Conservation (phyloP, 2,888 invertebrate species). For the Ischnura elegans region DNA sequence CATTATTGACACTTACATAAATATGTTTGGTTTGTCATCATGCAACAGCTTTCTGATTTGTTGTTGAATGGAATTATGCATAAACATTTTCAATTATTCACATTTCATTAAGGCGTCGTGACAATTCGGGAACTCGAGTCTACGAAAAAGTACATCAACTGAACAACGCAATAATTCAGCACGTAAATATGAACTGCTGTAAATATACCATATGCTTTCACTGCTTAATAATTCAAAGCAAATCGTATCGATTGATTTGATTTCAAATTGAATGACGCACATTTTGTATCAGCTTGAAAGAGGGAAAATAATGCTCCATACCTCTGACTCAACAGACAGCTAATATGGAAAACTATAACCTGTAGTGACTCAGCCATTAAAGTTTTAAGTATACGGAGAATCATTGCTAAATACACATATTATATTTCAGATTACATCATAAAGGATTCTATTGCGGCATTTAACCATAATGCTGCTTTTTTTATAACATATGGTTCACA, state of each 20-base stretch:
- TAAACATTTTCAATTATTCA: conserved; percentile 21
- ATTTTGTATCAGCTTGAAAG: conserved; percentile 22
- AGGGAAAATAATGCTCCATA: background rate
- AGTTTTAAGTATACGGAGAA: too few species aligned
- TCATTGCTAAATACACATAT: too few species aligned
- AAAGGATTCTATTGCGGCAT: too few species aligned
- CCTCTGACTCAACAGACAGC: conserved; percentile 1
- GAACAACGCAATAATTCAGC: background rate
- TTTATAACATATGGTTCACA: too few species aligned
- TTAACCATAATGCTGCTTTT: too few species aligned
- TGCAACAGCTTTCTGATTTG: background rate
- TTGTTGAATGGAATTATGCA: background rate
- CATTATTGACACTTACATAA: background rate
- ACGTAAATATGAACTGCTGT: background rate
- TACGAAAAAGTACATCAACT: background rate
- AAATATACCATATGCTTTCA: background rate
- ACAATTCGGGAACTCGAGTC: background rate
- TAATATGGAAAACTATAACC: too few species aligned
- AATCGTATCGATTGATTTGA: conserved; percentile 39
- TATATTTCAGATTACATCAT: too few species aligned
- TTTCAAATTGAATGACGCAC: background rate
- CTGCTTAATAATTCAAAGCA: conserved; percentile 55
- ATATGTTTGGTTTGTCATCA: background rate
- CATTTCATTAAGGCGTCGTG: background rate
- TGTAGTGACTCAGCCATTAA: too few species aligned